phyloP scores from a whole-genome alignment of 2,797 vertebrate genomes.

The Bufotes viridis region DNA sequence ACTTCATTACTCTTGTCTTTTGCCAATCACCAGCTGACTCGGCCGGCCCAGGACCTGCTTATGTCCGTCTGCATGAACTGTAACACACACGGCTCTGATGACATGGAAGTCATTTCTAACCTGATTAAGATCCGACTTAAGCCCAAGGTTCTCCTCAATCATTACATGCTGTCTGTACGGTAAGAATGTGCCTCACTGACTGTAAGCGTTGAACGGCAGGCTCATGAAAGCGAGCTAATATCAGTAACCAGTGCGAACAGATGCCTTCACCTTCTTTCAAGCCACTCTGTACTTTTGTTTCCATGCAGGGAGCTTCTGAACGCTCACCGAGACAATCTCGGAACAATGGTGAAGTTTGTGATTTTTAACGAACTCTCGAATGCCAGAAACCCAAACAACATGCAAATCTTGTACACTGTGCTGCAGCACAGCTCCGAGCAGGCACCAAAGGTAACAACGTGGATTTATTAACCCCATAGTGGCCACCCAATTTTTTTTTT shows the following conservation, averaged over 20 bases:
- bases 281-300: not conserved
- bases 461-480: not conserved
- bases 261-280: not conserved
- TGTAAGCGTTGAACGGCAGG: not conserved
- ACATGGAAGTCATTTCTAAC: constrained; percentile 97
- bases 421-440: constrained; percentile 95
- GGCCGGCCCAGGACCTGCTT: constrained; percentile 95
- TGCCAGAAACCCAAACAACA: constrained; percentile 97
- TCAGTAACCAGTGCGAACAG: too few relatives aligned
- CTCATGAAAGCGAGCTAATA: not conserved
- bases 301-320: constrained; percentile 89
- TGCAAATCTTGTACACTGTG: constrained; percentile 95
- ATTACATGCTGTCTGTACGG: constrained; percentile 93
- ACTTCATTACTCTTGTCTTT: not conserved
- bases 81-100: constrained; percentile 88
- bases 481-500: not conserved
- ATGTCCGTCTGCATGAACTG: constrained; percentile 99
- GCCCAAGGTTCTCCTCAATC: constrained; percentile 97
- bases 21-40: constrained; percentile 81
- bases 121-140: constrained; percentile 98
- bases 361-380: constrained; percentile 98
- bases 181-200: not conserved
- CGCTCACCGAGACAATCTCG: constrained; percentile 92
- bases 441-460: constrained; percentile 86
- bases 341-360: constrained; percentile 95